A percentile compares a stretch with the other conserved stretches of the same genome.
Evolutionary conservation across 2,113 vertebrate genomes (phyloP).

Genomic region (Oxyura jamaicensis): DNA sequence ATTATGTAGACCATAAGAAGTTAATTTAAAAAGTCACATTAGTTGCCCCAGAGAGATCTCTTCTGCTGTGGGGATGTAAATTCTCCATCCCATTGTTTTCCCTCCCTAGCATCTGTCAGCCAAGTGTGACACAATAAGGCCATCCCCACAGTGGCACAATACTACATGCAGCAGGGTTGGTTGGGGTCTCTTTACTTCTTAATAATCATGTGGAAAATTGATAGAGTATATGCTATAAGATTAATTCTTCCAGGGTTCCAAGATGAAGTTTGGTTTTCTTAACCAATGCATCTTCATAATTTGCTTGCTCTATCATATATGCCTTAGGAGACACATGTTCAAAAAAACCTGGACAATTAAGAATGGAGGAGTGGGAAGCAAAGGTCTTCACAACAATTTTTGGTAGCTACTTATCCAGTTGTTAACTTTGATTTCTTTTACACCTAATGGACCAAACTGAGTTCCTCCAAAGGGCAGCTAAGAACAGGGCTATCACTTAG

Average conservation of each 20-base stretch:
- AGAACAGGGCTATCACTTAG: not conserved
- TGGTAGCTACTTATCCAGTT: not conserved
- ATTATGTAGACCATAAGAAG: not conserved
- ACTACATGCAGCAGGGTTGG: not conserved
- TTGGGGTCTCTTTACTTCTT: not conserved
- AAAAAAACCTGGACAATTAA: not conserved
- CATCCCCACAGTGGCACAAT: not conserved
- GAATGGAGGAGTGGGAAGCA: not conserved
- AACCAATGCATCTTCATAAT: not conserved
- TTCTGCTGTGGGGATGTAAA: constrained; percentile 20
- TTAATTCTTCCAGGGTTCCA: not conserved
- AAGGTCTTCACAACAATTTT: not conserved
- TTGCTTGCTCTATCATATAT: not conserved
- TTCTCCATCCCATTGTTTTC: not conserved
- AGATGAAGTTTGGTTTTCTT: not conserved
- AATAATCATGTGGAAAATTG: not conserved
- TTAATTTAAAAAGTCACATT: constrained; percentile 10
- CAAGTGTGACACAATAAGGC: not conserved
- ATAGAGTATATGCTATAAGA: not conserved
- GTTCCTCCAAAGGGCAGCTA: not conserved
- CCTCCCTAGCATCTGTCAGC: not conserved
- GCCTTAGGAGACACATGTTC: not conserved
- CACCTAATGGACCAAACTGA: not conserved
- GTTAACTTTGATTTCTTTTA: not conserved
- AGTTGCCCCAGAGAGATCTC: not conserved